Conservation (phyloP, 92 coral and sea anemone species). For the Phenganax stokvisi region DNA sequence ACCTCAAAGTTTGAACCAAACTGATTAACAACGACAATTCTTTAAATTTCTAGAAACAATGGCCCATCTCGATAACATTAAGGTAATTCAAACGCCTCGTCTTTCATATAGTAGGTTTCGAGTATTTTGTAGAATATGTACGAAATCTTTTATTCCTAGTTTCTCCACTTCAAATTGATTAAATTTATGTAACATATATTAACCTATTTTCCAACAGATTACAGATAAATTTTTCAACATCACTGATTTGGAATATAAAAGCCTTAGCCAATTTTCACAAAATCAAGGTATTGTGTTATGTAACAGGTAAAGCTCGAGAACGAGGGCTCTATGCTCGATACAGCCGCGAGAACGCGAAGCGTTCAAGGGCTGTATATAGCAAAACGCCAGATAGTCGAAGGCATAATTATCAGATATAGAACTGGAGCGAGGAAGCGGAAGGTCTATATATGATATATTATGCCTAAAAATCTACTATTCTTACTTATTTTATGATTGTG, state of each 20-base stretch:
- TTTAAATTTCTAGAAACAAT: not conserved
- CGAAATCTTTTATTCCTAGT: not conserved
- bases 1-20: not conserved
- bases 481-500: no score
- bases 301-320: not conserved
- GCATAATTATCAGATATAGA: no score
- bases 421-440: no score
- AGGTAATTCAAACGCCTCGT: not conserved
- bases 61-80: not conserved
- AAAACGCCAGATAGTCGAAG: no score
- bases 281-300: slow-evolving; percentile 52
- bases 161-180: no score
- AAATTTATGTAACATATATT: not conserved
- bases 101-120: not conserved
- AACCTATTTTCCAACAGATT: slow-evolving; percentile 24
- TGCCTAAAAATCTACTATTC: no score
- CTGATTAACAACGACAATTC: not conserved
- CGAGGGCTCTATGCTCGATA: not conserved
- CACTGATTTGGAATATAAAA: slow-evolving; percentile 65
- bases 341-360: not conserved
- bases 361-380: no score
- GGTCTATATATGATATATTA: no score
- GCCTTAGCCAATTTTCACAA: slow-evolving; percentile 66
- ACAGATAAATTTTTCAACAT: slow-evolving; percentile 61
- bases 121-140: not conserved